Base-by-base conservation (phyloP, 92 coral and sea anemone genomes). In the Umimayanthus kanabou region DNA sequence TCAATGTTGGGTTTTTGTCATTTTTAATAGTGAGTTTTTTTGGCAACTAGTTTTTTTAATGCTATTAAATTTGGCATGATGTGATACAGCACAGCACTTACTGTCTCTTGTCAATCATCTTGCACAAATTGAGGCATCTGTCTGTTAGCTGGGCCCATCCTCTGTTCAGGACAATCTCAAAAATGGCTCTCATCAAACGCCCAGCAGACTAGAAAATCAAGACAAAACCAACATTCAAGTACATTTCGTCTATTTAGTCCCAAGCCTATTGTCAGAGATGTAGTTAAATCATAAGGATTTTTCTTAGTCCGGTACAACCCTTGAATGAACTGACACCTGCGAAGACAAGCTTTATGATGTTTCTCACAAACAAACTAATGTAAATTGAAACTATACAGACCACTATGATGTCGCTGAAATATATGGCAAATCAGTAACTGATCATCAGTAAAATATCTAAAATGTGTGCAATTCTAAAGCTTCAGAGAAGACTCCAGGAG, bases 141-240 rank as follows among this genome's bases (percentile, higher is more conserved):
- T 96, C 99, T 2, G 99, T 91, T 82, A 96, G 93, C 86, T 96
- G 99, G 20, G 99, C 98, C 99, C 99, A 96, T 47, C 99, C 99
- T 77, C 99, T 94, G 90, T 96, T 96, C 79, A 96, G 87, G 73
- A 96, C 99, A 77, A 96, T 96, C 92, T 96, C 99, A 92, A 96
- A 96, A 84, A 96, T 95, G 85, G 99, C 99, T 76, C 98, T 90
- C 89, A 96, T 88, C 80, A 96, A 85, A 57, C 99, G 93, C 39
- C 99, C 99, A 40, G 99, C 94, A 84, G 99, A 96, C 99, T 96
- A 70, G 4, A 77, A 73, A 79, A 76, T 75, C 42, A 29, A 79
- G 30, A 50, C 2, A 4, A 15, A 65, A 43, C 29, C 2, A 33
- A n/a, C 58, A 6, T 43, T 20, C 9, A 28, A 86, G 40, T 55